These are phyloP conservation scores for Branchinecta lindahli DNA, from an alignment of 1,140 invertebrate genomes.

Conservation along the genomic window DNA sequence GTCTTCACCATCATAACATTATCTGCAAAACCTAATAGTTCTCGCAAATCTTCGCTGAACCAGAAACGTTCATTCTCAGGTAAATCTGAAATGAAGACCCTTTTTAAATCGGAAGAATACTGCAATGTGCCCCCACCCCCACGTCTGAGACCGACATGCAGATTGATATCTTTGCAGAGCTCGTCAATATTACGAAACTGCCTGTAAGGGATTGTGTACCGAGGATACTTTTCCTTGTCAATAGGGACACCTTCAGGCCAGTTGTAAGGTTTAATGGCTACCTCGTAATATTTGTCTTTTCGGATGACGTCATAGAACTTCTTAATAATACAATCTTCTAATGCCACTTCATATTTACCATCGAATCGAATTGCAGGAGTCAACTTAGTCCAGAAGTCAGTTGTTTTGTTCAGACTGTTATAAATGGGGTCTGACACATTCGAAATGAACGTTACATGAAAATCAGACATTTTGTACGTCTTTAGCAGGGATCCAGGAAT, in stretches of 20 bases:
- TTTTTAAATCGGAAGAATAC: no score
- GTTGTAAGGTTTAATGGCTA: background rate
- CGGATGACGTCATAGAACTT: background rate
- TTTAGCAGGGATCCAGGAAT: background rate
- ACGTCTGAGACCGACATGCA: no score
- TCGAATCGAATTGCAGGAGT: background rate
- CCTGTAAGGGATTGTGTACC: no score
- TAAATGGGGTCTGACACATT: background rate
- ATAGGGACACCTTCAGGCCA: background rate
- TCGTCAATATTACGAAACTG: no score
- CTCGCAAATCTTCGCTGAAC: no score
- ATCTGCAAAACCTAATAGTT: no score
- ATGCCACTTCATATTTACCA: background rate
- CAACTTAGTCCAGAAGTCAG: background rate
- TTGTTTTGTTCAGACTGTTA: background rate
- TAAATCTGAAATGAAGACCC: no score
- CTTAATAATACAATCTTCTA: background rate
- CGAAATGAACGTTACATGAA: background rate
- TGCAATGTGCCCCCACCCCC: no score
- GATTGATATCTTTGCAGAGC: no score
- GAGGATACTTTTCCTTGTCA: no score
- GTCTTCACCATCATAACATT: no score
- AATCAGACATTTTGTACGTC: constrained; percentile 3
- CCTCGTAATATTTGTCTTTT: background rate
- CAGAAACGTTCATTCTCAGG: no score